Evolutionary conservation across 2,113 vertebrate genomes (phyloP).

Genomic region (Ciconia maguari): DNA sequence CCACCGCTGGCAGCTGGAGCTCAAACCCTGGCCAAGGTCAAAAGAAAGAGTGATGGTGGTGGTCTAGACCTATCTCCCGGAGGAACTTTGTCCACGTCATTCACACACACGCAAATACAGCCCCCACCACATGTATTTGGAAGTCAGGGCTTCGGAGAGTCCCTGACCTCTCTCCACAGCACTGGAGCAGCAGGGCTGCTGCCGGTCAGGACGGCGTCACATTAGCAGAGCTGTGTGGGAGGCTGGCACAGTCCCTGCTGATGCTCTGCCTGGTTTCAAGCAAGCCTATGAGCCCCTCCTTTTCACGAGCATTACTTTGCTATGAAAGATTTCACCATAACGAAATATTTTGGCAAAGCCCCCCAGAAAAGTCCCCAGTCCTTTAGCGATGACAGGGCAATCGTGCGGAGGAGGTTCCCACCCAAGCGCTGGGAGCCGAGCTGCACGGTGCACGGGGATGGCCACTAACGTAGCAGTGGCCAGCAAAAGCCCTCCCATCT

Average conservation of each 20-base stretch:
- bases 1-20: neutral
- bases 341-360: neutral
- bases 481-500: neutral
- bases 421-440: neutral
- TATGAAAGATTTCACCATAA: neutral
- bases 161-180: rapidly evolving
- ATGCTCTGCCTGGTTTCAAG: neutral
- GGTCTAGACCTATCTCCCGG: neutral
- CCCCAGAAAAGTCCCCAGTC: neutral
- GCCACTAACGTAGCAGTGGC: neutral
- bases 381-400: neutral
- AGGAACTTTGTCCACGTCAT: neutral
- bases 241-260: neutral
- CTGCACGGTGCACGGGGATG: neutral
- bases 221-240: neutral
- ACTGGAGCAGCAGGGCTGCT: neutral
- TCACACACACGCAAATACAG: neutral
- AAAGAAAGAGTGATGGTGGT: neutral
- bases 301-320: neutral
- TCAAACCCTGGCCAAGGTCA: neutral
- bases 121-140: neutral
- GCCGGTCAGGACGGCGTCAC: rapidly evolving
- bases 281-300: neutral
- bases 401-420: neutral
- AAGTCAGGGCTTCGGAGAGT: neutral